These are phyloP conservation scores for Coelinius sp. DNA, from an alignment of 2,888 invertebrate species.

Conservation along the genomic window DNA sequence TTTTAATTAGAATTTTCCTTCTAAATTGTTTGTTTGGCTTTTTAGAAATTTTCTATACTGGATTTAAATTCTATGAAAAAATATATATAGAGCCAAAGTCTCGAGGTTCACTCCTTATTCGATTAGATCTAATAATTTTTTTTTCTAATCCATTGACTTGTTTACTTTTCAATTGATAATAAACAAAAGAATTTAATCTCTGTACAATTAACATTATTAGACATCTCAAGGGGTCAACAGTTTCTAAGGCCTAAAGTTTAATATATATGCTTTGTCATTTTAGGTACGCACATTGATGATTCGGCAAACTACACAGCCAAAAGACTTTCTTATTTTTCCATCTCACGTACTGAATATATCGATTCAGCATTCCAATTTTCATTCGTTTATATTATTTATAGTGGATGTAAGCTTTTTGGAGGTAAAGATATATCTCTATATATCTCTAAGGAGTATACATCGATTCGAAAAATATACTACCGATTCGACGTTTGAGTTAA, in stretches of 20 bases:
- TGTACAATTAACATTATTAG: constrained; percentile 58
- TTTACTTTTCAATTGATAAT: background rate
- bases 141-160: constrained; percentile 2
- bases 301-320: constrained; percentile 45
- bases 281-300: constrained; percentile 57
- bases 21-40: constrained; percentile 24
- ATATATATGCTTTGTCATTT: constrained; percentile 5
- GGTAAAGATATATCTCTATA: constrained; percentile 20
- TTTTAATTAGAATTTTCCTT: constrained; percentile 31
- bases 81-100: constrained; percentile 12
- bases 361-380: constrained; percentile 28
- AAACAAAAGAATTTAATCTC: constrained; percentile 36
- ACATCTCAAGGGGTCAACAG: constrained; percentile 60
- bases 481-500: constrained; percentile 18
- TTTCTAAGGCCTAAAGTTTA: constrained; percentile 63
- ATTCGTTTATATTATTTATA: constrained; percentile 16
- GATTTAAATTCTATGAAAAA: constrained; percentile 6
- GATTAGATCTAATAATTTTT: constrained; percentile 3
- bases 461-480: constrained; percentile 37
- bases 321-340: constrained; percentile 43
- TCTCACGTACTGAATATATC: constrained; percentile 36
- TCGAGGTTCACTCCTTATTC: background rate
- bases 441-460: constrained; percentile 13
- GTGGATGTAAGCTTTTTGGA: constrained; percentile 1
- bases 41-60: background rate